Conservation (phyloP, 1,140 invertebrate species). For the Branchinecta lindahli region DNA sequence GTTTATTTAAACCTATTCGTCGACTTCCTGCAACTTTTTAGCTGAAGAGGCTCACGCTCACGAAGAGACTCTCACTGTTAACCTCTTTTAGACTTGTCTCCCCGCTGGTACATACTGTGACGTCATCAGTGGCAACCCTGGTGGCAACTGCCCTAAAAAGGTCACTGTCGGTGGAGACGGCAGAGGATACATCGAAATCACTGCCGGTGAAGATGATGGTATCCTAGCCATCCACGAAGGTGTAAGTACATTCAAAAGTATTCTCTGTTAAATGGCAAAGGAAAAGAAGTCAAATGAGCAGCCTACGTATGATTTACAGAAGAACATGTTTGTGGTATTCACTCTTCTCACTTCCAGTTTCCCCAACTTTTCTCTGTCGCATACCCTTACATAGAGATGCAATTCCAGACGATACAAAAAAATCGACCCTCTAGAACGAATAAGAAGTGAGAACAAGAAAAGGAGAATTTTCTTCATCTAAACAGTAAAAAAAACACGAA, state of each 20-base stretch:
- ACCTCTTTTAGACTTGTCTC: slow-evolving; percentile 43
- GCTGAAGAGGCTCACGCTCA: background rate
- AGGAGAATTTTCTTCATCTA: too few species aligned
- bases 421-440: too few species aligned
- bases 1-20: background rate
- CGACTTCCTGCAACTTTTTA: background rate
- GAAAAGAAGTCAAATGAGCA: too few species aligned
- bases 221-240: slow-evolving; percentile 54
- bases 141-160: slow-evolving; percentile 50
- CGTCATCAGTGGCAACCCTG: slow-evolving; percentile 52
- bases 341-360: too few species aligned
- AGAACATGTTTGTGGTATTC: too few species aligned
- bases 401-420: too few species aligned
- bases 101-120: slow-evolving; percentile 67
- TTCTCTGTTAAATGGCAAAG: background rate
- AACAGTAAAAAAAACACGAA: too few species aligned
- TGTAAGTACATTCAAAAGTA: background rate
- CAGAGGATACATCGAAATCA: slow-evolving; percentile 43
- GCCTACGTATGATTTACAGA: too few species aligned
- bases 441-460: too few species aligned
- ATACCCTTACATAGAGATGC: too few species aligned
- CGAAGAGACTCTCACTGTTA: background rate
- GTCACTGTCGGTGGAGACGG: slow-evolving; percentile 47
- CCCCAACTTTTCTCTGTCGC: too few species aligned
- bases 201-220: slow-evolving; percentile 43